Evolutionary conservation across 2,797 vertebrate genomes (phyloP).

Genomic region (Acipenser oxyrinchus): DNA sequence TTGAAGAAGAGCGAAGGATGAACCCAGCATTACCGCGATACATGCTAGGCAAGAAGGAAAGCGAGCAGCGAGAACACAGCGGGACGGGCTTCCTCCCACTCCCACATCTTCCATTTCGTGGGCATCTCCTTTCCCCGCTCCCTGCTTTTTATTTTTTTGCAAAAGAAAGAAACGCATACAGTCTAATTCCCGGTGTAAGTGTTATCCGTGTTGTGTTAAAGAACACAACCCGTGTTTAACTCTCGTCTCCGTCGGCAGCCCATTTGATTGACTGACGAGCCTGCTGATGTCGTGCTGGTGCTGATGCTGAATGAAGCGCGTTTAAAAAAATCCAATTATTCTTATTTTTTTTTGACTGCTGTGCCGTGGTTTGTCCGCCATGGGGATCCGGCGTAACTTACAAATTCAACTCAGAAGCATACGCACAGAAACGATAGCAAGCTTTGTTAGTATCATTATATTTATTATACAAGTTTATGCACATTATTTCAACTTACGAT

Average conservation of each 20-base stretch:
- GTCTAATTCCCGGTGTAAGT: not conserved
- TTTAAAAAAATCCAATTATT: slow-evolving; percentile 20
- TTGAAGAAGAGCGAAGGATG: slow-evolving; percentile 33
- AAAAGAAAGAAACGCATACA: not conserved
- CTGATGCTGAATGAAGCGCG: slow-evolving; percentile 41
- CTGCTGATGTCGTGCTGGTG: slow-evolving; percentile 49
- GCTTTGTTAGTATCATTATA: too few species aligned
- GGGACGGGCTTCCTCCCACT: slow-evolving; percentile 2
- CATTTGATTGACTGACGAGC: slow-evolving; percentile 27
- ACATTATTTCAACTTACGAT: too few species aligned
- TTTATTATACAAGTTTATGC: too few species aligned
- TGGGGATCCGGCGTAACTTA: slow-evolving; percentile 3
- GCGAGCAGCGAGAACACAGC: not conserved
- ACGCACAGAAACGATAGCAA: too few species aligned
- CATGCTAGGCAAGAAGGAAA: slow-evolving; percentile 1
- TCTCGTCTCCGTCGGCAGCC: slow-evolving; percentile 24
- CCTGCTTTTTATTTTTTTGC: not conserved
- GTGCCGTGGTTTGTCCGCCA: not conserved
- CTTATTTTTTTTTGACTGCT: slow-evolving; percentile 30
- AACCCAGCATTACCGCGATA: slow-evolving; percentile 26
- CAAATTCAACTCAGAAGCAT: too few species aligned
- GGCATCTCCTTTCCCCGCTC: not conserved
- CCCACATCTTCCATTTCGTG: slow-evolving; percentile 4
- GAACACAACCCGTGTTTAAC: slow-evolving; percentile 4
- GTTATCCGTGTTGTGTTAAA: not conserved